phyloP scores from a whole-genome alignment of 2,888 invertebrate genomes.

The Sisyra terminalis region DNA sequence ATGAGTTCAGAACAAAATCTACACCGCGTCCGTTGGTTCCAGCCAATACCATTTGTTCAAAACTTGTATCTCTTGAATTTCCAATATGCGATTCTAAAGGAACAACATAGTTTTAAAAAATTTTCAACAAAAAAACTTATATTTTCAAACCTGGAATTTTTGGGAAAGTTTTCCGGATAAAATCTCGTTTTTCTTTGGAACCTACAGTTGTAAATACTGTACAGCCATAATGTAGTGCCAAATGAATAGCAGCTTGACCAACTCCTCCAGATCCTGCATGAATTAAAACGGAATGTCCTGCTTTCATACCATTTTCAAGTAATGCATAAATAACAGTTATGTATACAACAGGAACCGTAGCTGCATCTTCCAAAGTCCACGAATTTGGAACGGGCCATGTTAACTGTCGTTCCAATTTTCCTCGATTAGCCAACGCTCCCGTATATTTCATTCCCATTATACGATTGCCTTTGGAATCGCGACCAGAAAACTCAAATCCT shows the following conservation, averaged over 20 bases:
- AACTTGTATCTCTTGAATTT: constrained; percentile 72
- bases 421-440: constrained; percentile 36
- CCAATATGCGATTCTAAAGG: constrained; percentile 53
- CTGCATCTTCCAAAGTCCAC: constrained; percentile 60
- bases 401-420: constrained; percentile 29
- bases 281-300: constrained; percentile 62
- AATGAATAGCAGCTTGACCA: constrained; percentile 52
- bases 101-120: not conserved
- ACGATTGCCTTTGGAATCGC: constrained; percentile 14
- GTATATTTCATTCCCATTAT: constrained; percentile 29
- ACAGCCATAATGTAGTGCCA: constrained; percentile 39
- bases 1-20: constrained; percentile 77
- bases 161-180: constrained; percentile 25
- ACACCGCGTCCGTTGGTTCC: constrained; percentile 78
- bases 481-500: constrained; percentile 46
- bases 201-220: constrained; percentile 44
- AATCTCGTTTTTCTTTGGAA: constrained; percentile 34
- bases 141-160: constrained; percentile 4
- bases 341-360: constrained; percentile 68
- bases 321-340: constrained; percentile 31
- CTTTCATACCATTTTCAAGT: constrained; percentile 59
- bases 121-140: constrained; percentile 12
- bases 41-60: constrained; percentile 69
- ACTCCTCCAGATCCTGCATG: constrained; percentile 86
- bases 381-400: constrained; percentile 52